phyloP scores from a whole-genome alignment of 2,797 vertebrate species.

The Scleropages formosus region DNA sequence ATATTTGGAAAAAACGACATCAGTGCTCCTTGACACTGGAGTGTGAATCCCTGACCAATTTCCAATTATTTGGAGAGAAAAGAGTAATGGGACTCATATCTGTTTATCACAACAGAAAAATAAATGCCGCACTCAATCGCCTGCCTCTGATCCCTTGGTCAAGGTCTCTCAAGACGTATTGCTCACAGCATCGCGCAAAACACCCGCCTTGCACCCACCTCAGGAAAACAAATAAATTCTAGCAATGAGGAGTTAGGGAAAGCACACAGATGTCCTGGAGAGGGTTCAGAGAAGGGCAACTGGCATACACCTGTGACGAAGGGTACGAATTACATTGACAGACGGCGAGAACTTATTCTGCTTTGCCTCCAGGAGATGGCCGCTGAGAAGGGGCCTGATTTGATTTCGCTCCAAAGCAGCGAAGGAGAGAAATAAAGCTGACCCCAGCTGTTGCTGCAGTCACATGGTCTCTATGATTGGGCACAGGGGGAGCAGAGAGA shows the following conservation, averaged over 20 bases:
- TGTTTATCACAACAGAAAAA: slow-evolving; percentile 11
- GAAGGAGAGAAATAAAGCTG: slow-evolving; percentile 14
- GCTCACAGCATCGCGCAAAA: neutral
- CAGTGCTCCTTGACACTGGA: neutral
- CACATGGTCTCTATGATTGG: neutral
- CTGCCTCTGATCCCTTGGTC: neutral
- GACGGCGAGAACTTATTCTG: neutral
- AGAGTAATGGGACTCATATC: neutral
- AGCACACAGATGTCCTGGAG: neutral
- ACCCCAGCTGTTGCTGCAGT: slow-evolving; percentile 15
- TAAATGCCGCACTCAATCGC: neutral
- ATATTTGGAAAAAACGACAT: neutral
- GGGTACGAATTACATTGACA: neutral
- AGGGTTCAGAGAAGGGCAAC: slow-evolving; percentile 17
- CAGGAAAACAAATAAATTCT: slow-evolving; percentile 11
- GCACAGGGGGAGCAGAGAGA: neutral
- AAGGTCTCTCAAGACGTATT: slow-evolving; percentile 18
- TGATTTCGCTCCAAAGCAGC: neutral
- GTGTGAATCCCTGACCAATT: too few relatives aligned
- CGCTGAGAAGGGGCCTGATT: slow-evolving; percentile 11
- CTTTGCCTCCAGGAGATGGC: neutral
- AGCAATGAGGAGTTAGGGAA: slow-evolving; percentile 4
- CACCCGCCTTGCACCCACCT: neutral
- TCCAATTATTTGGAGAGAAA: neutral
- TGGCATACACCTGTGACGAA: neutral